Conservation (phyloP, 2,113 vertebrate species). For the Microcebus jonahi region DNA sequence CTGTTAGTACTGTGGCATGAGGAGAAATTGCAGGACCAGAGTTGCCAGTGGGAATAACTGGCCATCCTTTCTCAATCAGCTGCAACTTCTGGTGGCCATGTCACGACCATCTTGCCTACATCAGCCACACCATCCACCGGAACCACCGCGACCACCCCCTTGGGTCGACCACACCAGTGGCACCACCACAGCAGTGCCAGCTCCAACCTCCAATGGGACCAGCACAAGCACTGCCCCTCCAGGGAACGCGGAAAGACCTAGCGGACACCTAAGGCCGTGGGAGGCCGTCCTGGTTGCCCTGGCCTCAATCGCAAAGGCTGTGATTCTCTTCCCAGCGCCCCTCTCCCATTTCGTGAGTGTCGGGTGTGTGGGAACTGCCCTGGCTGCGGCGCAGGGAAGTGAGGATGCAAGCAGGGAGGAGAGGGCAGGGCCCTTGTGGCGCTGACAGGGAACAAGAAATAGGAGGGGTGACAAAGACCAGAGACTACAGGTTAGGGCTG, state of each 20-base stretch:
- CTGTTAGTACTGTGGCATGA: no score
- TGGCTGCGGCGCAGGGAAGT: neutral
- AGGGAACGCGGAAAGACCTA: neutral
- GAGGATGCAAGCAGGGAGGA: neutral
- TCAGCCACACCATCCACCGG: neutral
- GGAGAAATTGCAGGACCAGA: neutral
- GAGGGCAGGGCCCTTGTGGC: neutral
- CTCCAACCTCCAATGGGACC: neutral
- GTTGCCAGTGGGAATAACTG: neutral
- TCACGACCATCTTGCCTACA: accelerated
- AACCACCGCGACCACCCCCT: no score
- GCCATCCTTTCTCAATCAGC: neutral
- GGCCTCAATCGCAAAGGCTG: neutral
- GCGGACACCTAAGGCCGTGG: neutral
- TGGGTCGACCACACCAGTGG: neutral
- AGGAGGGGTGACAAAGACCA: neutral
- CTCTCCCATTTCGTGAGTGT: neutral
- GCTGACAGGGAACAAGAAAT: neutral
- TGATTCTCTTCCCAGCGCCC: neutral
- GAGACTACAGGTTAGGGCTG: neutral
- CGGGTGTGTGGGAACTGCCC: neutral
- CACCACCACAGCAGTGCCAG: neutral
- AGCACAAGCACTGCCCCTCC: neutral
- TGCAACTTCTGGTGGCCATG: neutral
- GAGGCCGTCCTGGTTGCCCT: neutral